Evolutionary conservation across 2,888 invertebrate species (phyloP), one percentile per base, ranked within the genome.

Genomic region (Linnaemya tessellans): DNA sequence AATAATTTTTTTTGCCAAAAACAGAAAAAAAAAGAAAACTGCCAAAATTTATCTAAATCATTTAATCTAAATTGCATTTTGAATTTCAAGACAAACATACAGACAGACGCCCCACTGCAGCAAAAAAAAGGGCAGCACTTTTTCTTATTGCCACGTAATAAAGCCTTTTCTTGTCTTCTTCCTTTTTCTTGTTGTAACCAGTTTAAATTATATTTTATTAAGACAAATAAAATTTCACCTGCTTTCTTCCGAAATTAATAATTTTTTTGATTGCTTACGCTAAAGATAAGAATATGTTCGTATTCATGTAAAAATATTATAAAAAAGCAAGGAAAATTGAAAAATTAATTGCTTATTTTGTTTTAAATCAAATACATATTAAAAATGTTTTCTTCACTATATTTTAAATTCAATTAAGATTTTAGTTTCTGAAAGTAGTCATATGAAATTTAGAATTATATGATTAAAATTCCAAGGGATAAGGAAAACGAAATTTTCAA

Each of bases 11-110:
- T 78, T 71, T 71, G 67, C 60, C 80, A 84, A 70, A 80, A 54
- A 22, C 2, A 54, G 0, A 20, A 20, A n/a, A n/a, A 51, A 51
- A 30, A n/a, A n/a, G n/a, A 58, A 58, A 75, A 84, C 75, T 84
- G 80, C 78, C 84, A 82, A 80, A 75, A 85, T 75, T 82, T 85
- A 85, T 85, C 85, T 79, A 80, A 85, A 85, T 82, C 85, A 82
- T 82, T 85, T 85, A 82, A 85, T 85, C 85, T 85, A 85, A 85
- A 85, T 85, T 85, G 82, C 85, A 85, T 85, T 85, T 85, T 85
- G 65, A 71, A 85, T 82, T 85, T 71, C n/a, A 71, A 80, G 80
- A 77, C 60, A 75, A 75, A 79, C 68, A 84, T 20, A 51, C 35
- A 64, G 11, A 46, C 73, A 60, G 41, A 80, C 74, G 41, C 43